Conservation (phyloP, 2,113 vertebrate species). For the Pongo pygmaeus region DNA sequence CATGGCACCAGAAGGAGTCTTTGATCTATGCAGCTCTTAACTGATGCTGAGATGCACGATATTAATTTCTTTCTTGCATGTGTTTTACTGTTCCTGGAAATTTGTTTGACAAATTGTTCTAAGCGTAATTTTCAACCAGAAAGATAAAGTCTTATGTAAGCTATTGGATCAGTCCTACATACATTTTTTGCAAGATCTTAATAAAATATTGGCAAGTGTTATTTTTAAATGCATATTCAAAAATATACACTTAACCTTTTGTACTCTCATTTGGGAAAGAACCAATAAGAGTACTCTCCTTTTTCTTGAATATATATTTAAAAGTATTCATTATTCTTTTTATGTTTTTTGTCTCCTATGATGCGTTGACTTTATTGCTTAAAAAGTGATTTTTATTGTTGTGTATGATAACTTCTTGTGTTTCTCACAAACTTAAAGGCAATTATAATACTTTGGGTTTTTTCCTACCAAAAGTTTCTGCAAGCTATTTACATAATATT, state of each 20-base stretch:
- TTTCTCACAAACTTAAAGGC: neutral
- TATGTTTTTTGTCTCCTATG: neutral
- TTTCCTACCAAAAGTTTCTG: neutral
- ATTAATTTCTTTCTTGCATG: constrained; percentile 49
- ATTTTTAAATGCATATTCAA: constrained; percentile 18
- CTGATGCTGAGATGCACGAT: constrained; percentile 1
- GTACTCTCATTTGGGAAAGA: neutral
- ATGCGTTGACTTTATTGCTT: neutral
- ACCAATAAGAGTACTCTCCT: neutral
- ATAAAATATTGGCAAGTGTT: constrained; percentile 2
- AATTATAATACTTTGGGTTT: neutral
- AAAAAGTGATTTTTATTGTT: neutral
- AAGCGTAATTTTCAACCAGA: constrained; percentile 34
- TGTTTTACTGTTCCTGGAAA: constrained; percentile 57
- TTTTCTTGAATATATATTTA: neutral
- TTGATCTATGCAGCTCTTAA: constrained; percentile 50
- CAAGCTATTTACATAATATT: neutral
- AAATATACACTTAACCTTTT: neutral
- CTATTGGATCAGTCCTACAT: neutral
- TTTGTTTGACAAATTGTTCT: constrained; percentile 64
- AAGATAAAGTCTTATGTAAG: neutral
- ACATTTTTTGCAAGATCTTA: neutral
- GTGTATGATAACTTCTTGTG: neutral
- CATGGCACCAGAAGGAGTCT: neutral
- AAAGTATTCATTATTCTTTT: neutral